These are phyloP conservation scores for Cryptoprocta ferox DNA, from an alignment of 2,797 vertebrate genomes.

Conservation along the genomic window DNA sequence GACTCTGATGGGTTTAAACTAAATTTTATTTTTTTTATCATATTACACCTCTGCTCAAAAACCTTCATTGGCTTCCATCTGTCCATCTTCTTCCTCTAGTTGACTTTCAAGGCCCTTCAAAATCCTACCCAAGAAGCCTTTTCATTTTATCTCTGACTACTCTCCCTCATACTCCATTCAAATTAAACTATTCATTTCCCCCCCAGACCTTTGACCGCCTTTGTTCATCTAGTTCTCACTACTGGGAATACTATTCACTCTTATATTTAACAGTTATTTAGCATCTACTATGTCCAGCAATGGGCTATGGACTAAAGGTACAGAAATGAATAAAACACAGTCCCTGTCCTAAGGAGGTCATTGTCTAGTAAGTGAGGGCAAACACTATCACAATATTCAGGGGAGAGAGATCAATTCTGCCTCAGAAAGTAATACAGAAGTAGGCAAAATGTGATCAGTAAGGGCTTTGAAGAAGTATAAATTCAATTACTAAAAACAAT, in stretches of 20 bases:
- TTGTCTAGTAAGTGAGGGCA: neutral
- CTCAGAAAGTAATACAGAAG: neutral
- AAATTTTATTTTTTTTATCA: slow-evolving; percentile 5
- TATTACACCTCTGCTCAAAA: neutral
- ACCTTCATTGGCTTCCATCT: neutral
- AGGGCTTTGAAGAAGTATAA: neutral
- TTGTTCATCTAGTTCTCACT: slow-evolving; percentile 13
- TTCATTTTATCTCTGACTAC: neutral
- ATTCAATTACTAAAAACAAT: neutral
- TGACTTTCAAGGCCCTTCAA: neutral
- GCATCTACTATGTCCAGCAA: neutral
- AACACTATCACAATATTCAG: neutral
- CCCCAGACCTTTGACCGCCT: neutral
- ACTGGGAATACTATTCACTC: neutral
- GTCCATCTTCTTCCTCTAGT: neutral
- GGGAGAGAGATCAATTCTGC: slow-evolving; percentile 10
- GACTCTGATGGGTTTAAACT: neutral
- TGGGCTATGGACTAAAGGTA: neutral
- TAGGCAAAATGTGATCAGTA: neutral
- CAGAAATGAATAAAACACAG: neutral
- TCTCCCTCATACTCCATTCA: neutral
- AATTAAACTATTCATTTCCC: neutral
- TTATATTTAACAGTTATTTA: slow-evolving; percentile 12
- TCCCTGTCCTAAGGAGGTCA: neutral
- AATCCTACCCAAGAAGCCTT: neutral